These are phyloP conservation scores for Microtus pennsylvanicus DNA, from an alignment of 2,113 vertebrate genomes.

Conservation along the genomic window DNA sequence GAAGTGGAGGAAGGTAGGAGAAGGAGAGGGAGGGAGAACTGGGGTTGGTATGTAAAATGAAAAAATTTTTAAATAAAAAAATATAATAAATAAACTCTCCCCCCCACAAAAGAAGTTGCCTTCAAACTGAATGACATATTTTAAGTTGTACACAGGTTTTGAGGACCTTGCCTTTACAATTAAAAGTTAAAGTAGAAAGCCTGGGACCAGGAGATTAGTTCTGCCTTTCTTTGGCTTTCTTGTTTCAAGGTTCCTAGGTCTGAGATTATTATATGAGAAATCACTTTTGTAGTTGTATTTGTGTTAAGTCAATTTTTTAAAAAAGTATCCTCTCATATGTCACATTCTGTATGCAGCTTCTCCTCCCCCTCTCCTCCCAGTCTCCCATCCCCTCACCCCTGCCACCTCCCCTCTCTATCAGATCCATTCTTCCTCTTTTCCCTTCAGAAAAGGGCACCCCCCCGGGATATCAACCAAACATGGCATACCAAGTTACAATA, in stretches of 20 bases:
- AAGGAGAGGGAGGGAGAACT: too few relatives aligned
- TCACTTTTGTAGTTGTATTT: neutral
- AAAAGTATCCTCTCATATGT: neutral
- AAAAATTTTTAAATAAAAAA: too few relatives aligned
- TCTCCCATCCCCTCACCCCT: neutral
- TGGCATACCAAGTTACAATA: neutral
- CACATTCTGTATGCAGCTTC: neutral
- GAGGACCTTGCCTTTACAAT: neutral
- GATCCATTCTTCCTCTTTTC: neutral
- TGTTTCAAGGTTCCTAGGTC: neutral
- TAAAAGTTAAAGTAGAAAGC: neutral
- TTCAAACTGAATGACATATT: neutral
- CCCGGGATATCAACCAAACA: neutral
- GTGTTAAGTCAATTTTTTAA: neutral
- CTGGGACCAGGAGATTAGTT: neutral
- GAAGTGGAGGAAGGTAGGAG: too few relatives aligned
- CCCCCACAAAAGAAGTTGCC: too few relatives aligned
- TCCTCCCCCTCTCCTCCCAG: neutral
- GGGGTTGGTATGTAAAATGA: too few relatives aligned
- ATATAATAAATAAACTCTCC: too few relatives aligned
- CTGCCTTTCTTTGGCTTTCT: neutral
- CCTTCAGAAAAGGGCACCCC: neutral
- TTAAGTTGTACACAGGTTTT: neutral
- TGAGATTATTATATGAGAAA: neutral
- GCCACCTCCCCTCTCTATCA: neutral